Percentiles rank a stretch among this genome's conserved stretches.
Conservation (phyloP, 1,140 invertebrate genomes). For the Procambarus virginalis region DNA sequence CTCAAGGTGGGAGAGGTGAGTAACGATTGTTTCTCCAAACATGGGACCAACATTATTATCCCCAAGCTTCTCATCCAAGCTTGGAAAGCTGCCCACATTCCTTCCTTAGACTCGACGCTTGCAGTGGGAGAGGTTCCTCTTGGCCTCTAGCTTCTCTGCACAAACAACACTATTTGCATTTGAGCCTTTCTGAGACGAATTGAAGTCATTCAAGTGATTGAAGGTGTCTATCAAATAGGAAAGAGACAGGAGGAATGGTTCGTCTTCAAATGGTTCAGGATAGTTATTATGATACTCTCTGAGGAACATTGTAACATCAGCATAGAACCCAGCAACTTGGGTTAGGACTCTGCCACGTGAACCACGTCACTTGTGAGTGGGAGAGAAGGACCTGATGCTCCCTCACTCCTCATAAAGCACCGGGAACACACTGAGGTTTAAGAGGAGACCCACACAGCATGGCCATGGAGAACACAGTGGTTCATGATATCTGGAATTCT, state of each 20-base stretch:
- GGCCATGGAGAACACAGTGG: too few species aligned
- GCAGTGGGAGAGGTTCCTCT: slow-evolving; percentile 4
- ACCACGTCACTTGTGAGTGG: background rate
- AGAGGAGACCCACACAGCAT: background rate
- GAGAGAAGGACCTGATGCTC: background rate
- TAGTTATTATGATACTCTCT: slow-evolving; percentile 10
- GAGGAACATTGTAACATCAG: slow-evolving; percentile 3
- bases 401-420: background rate
- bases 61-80: background rate
- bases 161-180: background rate
- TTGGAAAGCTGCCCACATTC: background rate
- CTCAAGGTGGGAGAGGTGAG: background rate
- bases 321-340: background rate
- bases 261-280: slow-evolving; percentile 1
- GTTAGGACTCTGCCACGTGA: background rate
- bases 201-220: background rate
- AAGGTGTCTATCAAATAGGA: background rate
- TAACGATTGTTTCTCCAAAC: slow-evolving; percentile 12
- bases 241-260: background rate
- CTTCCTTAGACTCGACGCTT: slow-evolving; percentile 7
- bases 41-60: background rate
- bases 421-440: background rate
- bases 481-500: too few species aligned
- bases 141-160: slow-evolving; percentile 7
- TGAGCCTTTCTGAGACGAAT: slow-evolving; percentile 1